These are phyloP conservation scores for Habrosyne pyritoides DNA, from an alignment of 2,888 invertebrate genomes.

Conservation along the genomic window DNA sequence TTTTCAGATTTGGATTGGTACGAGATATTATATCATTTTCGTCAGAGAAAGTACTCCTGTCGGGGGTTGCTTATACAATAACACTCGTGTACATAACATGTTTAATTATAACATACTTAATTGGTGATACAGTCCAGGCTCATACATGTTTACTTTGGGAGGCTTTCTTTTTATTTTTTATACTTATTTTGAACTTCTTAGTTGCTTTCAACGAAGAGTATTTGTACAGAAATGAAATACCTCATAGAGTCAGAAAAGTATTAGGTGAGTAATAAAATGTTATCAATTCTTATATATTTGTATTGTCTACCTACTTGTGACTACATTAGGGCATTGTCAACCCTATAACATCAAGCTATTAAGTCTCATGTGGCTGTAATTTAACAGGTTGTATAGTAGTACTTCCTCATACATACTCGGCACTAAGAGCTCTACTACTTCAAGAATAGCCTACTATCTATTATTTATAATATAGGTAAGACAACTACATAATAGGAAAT, in stretches of 20 bases:
- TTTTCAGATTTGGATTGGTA: slow-evolving; percentile 63
- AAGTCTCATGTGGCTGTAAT: too few relatives aligned
- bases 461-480: too few relatives aligned
- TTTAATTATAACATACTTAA: slow-evolving; percentile 66
- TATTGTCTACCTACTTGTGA: background rate
- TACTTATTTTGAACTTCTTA: slow-evolving; percentile 70
- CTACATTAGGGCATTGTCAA: too few relatives aligned
- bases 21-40: slow-evolving; percentile 75
- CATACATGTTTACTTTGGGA: slow-evolving; percentile 72
- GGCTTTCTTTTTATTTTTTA: slow-evolving; percentile 70
- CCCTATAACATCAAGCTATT: too few relatives aligned
- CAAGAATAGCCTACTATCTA: too few relatives aligned
- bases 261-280: slow-evolving; percentile 60
- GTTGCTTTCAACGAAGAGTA: slow-evolving; percentile 78
- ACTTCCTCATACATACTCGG: too few relatives aligned
- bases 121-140: slow-evolving; percentile 70
- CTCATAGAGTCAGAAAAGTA: slow-evolving; percentile 76
- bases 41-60: slow-evolving; percentile 72
- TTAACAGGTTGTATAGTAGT: too few relatives aligned
- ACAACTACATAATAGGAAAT: too few relatives aligned
- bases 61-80: slow-evolving; percentile 74
- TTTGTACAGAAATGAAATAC: slow-evolving; percentile 80
- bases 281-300: background rate
- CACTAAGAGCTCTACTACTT: too few relatives aligned
- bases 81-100: slow-evolving; percentile 68